Conservation (phyloP, 2,797 vertebrate genomes). For the Anabas testudineus region DNA sequence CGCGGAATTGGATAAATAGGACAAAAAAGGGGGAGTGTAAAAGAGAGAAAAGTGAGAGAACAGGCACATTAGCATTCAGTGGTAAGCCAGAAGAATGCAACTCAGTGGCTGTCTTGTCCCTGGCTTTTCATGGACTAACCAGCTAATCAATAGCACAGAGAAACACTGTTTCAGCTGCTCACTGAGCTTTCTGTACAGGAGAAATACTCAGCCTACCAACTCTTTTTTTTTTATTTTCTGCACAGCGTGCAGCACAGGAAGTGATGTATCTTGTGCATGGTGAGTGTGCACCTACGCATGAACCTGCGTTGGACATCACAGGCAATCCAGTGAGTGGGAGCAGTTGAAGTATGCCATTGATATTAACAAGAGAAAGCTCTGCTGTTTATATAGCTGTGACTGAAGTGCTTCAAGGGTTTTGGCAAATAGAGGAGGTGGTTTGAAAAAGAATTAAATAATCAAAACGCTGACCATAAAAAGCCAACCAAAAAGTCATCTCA, state of each 20-base stretch:
- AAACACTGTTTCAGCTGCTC: slow-evolving; percentile 73
- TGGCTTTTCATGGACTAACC: slow-evolving; percentile 77
- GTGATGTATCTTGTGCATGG: slow-evolving; percentile 37
- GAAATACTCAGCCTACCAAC: slow-evolving; percentile 57
- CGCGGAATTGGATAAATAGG: slow-evolving; percentile 41
- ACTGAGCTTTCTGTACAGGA: slow-evolving; percentile 54
- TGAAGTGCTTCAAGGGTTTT: slow-evolving; percentile 11
- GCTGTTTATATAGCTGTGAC: slow-evolving; percentile 18
- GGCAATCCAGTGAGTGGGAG: slow-evolving; percentile 41
- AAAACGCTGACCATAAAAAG: not conserved
- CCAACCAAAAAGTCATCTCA: slow-evolving; percentile 17
- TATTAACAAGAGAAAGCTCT: slow-evolving; percentile 24
- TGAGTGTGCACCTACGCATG: slow-evolving; percentile 33
- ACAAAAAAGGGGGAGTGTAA: slow-evolving; percentile 3
- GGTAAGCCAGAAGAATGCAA: slow-evolving; percentile 61
- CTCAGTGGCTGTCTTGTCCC: slow-evolving; percentile 69
- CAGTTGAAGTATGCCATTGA: slow-evolving; percentile 51
- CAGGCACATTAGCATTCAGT: slow-evolving; percentile 26
- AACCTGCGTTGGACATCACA: slow-evolving; percentile 23
- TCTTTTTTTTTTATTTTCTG: slow-evolving; percentile 26
- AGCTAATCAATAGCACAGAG: slow-evolving; percentile 81
- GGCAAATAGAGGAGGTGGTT: not conserved
- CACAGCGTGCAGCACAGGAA: slow-evolving; percentile 43
- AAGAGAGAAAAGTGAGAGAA: slow-evolving; percentile 44
- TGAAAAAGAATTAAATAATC: slow-evolving; percentile 25